Evolutionary conservation across 1,140 invertebrate genomes (phyloP), one percentile per base, ranked within the genome.

Genomic region (Microplitis demolitor): DNA sequence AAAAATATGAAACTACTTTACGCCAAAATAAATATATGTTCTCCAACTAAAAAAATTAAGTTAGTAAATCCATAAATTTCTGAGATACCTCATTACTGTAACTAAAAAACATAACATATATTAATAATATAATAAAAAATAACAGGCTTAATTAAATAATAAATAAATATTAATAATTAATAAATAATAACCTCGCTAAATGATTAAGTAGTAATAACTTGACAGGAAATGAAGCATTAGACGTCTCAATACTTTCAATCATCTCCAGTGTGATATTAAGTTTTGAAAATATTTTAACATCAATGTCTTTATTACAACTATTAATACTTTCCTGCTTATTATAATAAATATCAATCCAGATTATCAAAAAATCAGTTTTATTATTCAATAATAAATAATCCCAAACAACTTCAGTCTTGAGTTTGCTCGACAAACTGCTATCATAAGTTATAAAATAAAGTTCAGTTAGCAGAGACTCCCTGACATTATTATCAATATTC

Each of bases 201-300:
- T 81, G 70, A 78, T 84, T 83, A 13, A 89, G 87, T 71, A 89
- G 82, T 73, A 88, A 85, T 82, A 90, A 81, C 80, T 89, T 90
- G 8, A 87, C 85, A 53, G 88, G 87, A 69, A 77, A 75, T 79
- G 87, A 88, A 74, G 86, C 89, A 74, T 85, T 81, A 56, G 85
- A 88, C 11, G 79, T 82, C 31, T 87, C 80, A 68, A 90, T 84
- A 56, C 63, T 79, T 45, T 88, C 81, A 70, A 92, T 85, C 90
- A 92, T 91, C 66, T 90, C 85, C 35, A 88, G 70, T 4, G 86
- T 88, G 60, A 92, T 90, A 56, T 88, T 75, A 80, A 89, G 89
- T 68, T 86, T 86, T 39, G 84, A 80, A 79, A 92, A 89, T 53
- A 88, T 81, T 16, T 82, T 81, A 69, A 88, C 84, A 54, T 90